phyloP scores from a whole-genome alignment of 2,888 invertebrate genomes.

The Epistrophella euchroma region DNA sequence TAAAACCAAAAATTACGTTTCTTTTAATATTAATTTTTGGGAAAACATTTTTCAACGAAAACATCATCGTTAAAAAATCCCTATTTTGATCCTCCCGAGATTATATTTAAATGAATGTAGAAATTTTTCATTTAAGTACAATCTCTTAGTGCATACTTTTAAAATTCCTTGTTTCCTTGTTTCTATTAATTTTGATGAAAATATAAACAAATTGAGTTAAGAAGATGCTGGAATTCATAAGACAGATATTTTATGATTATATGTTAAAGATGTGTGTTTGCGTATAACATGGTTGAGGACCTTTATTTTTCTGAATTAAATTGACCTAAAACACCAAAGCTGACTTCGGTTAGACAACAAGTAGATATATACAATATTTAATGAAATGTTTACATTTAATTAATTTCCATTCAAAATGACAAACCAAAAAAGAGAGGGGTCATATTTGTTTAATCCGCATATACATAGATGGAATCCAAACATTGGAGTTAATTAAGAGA shows the following conservation, averaged over 20 bases:
- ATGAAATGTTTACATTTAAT: conserved; percentile 64
- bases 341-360: conserved; percentile 15
- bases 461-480: conserved; percentile 58
- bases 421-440: not conserved
- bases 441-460: conserved; percentile 66
- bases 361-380: conserved; percentile 5
- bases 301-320: conserved; percentile 20
- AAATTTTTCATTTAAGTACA: not conserved
- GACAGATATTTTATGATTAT: not conserved
- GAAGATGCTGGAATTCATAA: conserved; percentile 11
- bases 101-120: conserved; percentile 7
- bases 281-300: not conserved
- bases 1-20: no score
- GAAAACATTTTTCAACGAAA: conserved; percentile 9
- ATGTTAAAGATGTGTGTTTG: not conserved
- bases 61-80: conserved; percentile 31
- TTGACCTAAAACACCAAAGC: conserved; percentile 15
- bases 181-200: conserved; percentile 29
- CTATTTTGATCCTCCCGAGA: not conserved
- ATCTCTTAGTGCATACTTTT: conserved; percentile 3
- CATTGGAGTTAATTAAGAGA: conserved; percentile 61
- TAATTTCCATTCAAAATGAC: conserved; percentile 56
- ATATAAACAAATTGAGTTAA: conserved; percentile 4
- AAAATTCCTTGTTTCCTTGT: not conserved
- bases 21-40: no score